A percentile compares a stretch with the other conserved stretches of the same genome.
phyloP scores from a whole-genome alignment of 2,113 vertebrate genomes.

The Stegostoma tigrinum region DNA sequence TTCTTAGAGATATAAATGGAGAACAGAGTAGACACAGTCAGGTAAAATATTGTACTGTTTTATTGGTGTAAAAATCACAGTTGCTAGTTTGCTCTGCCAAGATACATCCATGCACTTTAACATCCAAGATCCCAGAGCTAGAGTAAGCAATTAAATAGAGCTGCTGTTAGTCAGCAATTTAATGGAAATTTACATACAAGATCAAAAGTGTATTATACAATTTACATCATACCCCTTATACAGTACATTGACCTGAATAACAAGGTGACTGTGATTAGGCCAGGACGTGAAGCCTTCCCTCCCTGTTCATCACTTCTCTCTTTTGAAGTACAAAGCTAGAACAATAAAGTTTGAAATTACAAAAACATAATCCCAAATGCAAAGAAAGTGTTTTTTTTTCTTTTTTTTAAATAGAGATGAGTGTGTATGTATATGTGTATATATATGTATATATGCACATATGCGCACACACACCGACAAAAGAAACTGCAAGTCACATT shows the following conservation, averaged over 20 bases:
- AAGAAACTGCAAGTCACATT: conserved; percentile 16
- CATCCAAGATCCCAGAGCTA: conserved; percentile 84
- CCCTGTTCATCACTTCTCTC: conserved; percentile 48
- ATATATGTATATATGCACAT: no score
- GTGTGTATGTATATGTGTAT: neutral
- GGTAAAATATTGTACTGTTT: conserved; percentile 89
- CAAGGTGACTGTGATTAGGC: conserved; percentile 59
- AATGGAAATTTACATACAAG: conserved; percentile 89
- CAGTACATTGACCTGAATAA: conserved; percentile 71
- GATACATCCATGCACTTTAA: conserved; percentile 89
- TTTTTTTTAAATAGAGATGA: neutral
- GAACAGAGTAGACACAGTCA: conserved; percentile 47
- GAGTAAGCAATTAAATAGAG: conserved; percentile 89
- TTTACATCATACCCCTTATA: conserved; percentile 74
- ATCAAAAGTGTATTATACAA: conserved; percentile 84
- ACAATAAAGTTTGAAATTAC: conserved; percentile 62
- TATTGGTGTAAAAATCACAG: conserved; percentile 95
- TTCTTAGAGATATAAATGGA: neutral
- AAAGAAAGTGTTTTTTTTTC: conserved; percentile 38
- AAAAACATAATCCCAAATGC: conserved; percentile 51
- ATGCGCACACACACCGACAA: neutral
- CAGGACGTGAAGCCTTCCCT: conserved; percentile 50
- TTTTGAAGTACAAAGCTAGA: conserved; percentile 43
- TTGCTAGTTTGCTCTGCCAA: conserved; percentile 87
- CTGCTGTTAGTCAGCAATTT: conserved; percentile 86